Conservation (phyloP, 2,797 vertebrate species). For the Hyperoplus lanceolatus region DNA sequence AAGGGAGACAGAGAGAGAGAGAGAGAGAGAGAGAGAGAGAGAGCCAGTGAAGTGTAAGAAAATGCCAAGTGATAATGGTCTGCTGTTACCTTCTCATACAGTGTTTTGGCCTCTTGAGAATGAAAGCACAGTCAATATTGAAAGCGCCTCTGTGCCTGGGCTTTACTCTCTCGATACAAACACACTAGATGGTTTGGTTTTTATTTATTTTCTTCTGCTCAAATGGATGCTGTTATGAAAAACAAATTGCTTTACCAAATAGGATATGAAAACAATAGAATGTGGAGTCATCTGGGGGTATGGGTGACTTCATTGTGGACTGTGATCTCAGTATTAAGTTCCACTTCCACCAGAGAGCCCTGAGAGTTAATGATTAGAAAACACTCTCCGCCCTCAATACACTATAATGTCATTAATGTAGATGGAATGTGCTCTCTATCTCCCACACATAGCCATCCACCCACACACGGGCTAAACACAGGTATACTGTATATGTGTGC, state of each 20-base stretch:
- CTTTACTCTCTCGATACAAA: slow-evolving; percentile 10
- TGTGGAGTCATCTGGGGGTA: background rate
- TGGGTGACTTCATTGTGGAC: slow-evolving; percentile 59
- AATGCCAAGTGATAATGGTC: slow-evolving; percentile 66
- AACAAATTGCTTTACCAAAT: background rate
- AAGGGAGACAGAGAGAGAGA: slow-evolving; percentile 47
- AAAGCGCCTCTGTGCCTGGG: slow-evolving; percentile 1
- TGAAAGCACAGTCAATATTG: slow-evolving; percentile 51
- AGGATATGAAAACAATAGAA: background rate
- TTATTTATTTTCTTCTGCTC: background rate
- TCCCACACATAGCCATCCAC: slow-evolving; percentile 5
- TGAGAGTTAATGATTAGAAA: slow-evolving; percentile 76
- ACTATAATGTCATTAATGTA: slow-evolving; percentile 35
- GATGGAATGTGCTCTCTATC: slow-evolving; percentile 16
- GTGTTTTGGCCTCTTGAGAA: slow-evolving; percentile 47
- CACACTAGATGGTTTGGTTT: background rate
- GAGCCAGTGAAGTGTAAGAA: slow-evolving; percentile 46
- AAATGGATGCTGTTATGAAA: background rate
- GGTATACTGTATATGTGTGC: slow-evolving; percentile 39
- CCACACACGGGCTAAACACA: slow-evolving; percentile 17
- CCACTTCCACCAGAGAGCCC: slow-evolving; percentile 50
- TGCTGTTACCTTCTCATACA: slow-evolving; percentile 32
- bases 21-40: slow-evolving; percentile 34
- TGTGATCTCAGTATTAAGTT: slow-evolving; percentile 66
- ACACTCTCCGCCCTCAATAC: slow-evolving; percentile 49